Base-by-base conservation (phyloP, 2,888 invertebrate species). In the Cantharis rustica region DNA sequence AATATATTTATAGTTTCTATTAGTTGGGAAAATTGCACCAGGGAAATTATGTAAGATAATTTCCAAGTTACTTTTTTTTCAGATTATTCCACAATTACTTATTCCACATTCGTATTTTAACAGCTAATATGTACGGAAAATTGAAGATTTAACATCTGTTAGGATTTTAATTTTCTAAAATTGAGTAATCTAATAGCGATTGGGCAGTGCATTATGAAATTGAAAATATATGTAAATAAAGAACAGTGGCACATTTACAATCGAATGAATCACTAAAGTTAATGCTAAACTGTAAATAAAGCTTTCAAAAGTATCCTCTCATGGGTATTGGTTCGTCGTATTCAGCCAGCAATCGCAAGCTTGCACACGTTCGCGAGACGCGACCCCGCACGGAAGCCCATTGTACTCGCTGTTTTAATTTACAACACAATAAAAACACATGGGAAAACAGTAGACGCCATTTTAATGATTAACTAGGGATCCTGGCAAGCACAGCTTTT, bases 361-460 rank as follows among this genome's bases (percentile, higher is more conserved):
- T 84, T 84, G 86, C 86, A 86, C 86, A 86, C 86, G 85, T 85
- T 82, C 84, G 83, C 80, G 77, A 73, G 82, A 80, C 81, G 82
- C 83, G 84, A 84, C 84, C 82, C 84, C 83, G 84, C 86, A 83
- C 86, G 86, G 85, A 86, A 86, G 83, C 84, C 85, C 85, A 87
- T 88, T 88, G 88, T 88, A 81, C 80, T 75, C 85, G 85, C 86
- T 87, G 87, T 88, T 88, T 88, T 88, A 88, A 88, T 88, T 88
- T 88, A 87, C 88, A 88, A 87, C 86, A 88, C 88, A 88, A 88
- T 88, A 88, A 88, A 88, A 88, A 88, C 88, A 88, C 88, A 88
- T 88, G 88, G 88, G 88, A 88, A 88, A 88, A 88, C 88, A 88
- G 88, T 88, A 88, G 88, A 88, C 88, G 88, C 88, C 88, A 88